Evolutionary conservation across 2,113 vertebrate genomes (phyloP), one percentile per base, ranked within the genome.

Genomic region (Thamnaconus septentrionalis): DNA sequence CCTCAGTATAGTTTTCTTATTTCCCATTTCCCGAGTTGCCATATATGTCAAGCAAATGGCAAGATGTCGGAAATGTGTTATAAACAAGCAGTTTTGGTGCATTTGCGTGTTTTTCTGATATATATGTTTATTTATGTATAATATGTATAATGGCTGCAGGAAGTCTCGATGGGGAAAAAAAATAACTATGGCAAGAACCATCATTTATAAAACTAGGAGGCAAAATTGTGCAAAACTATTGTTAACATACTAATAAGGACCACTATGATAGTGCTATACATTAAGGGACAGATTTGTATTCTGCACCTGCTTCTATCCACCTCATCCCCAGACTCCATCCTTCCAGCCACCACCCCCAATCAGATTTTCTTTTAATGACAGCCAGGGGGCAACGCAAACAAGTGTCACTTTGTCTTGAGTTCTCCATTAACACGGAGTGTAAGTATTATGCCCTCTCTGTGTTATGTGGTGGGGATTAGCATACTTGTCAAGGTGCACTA

Each of bases 41-140:
- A 31, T 76, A 62, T 42, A 59, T 82, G 80, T 87, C 65, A 76
- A 80, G 73, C 76, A 83, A 81, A 80, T 56, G 68, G 75, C 62
- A 73, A 76, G 67, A 72, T 44, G 66, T 79, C 39, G 73, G 56
- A 56, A 56, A 53, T 55, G 53, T 73, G 76, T 79, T 80, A 66
- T 79, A 65, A 87, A 85, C 64, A 71, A 79, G 68, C 18, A 31
- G 18, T 31, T 31, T 31, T 31, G 18, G 18, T 31, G 18, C 18
- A 31, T 31, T 31, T 31, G 9, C 7, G 5, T 45, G 5, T 45
- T 45, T 45, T 3, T 45, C 44, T 45, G 50, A 4, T 59, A 4
- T 53, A 42, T 42, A 42, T 49, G 11, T 59, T 42, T 12, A 41
- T 46, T 39, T 12, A n/a, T 10, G 50, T n/a, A 31, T 31, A 31